Conservation (phyloP, 2,797 vertebrate species). For the Etheostoma perlongum region DNA sequence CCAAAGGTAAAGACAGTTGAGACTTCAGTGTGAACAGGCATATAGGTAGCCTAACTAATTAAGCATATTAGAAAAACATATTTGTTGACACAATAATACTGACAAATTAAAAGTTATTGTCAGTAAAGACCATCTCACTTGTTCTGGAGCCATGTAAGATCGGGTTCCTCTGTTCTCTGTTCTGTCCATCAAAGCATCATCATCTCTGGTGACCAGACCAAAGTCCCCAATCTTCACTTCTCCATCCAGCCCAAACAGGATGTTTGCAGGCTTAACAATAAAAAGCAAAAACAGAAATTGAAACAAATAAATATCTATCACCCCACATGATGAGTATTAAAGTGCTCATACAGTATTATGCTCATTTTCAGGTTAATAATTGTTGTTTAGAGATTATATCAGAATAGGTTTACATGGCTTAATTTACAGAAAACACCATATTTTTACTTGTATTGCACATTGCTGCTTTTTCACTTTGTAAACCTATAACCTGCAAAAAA, state of each 20-base stretch:
- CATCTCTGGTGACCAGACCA: slow-evolving; percentile 84
- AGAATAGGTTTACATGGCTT: too few relatives aligned
- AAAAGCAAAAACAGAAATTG: slow-evolving; percentile 11
- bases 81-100: background rate
- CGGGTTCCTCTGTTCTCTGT: background rate
- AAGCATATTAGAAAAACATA: background rate
- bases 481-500: too few relatives aligned
- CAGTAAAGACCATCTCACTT: slow-evolving; percentile 10
- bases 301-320: background rate
- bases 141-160: slow-evolving; percentile 19
- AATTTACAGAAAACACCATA: too few relatives aligned
- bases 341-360: too few relatives aligned
- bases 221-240: slow-evolving; percentile 92
- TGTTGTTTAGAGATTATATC: too few relatives aligned
- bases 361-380: too few relatives aligned
- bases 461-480: too few relatives aligned
- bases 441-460: too few relatives aligned
- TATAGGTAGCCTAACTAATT: background rate
- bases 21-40: background rate
- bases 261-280: slow-evolving; percentile 86
- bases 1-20: background rate
- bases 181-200: slow-evolving; percentile 3
- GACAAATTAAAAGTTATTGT: background rate
- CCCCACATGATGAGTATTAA: too few relatives aligned
- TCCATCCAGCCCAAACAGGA: slow-evolving; percentile 83